Percentiles rank a stretch among this genome's conserved stretches.
Evolutionary conservation across 2,113 vertebrate genomes (phyloP).

Genomic region (Trichechus manatus): DNA sequence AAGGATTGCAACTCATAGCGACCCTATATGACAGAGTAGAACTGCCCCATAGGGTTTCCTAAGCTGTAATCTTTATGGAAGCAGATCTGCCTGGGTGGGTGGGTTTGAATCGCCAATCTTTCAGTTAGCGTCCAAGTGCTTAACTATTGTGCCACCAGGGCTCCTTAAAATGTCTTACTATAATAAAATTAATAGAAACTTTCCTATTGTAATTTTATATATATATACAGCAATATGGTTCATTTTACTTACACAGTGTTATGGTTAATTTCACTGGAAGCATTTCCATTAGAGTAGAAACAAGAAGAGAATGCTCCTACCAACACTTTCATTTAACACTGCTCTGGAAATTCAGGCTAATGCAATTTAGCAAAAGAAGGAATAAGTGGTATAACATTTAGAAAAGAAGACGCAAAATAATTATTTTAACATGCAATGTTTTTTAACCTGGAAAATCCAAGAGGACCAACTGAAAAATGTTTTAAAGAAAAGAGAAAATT

Average conservation of each 20-base stretch:
- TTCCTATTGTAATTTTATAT: neutral
- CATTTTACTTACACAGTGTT: neutral
- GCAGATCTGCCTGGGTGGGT: too few relatives aligned
- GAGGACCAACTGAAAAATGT: neutral
- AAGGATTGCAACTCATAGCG: neutral
- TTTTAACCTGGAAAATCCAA: constrained; percentile 51
- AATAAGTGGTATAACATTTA: neutral
- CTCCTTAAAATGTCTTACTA: neutral
- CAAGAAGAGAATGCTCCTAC: neutral
- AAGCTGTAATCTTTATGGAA: neutral
- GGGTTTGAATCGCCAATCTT: too few relatives aligned
- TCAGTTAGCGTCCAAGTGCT: too few relatives aligned
- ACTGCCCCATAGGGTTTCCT: neutral
- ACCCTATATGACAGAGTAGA: neutral
- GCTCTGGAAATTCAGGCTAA: neutral
- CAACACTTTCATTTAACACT: neutral
- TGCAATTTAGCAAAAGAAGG: neutral
- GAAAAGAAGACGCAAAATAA: neutral
- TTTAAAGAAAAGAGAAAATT: constrained; percentile 33
- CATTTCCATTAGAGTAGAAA: constrained; percentile 6
- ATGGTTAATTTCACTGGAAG: neutral
- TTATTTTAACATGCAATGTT: neutral
- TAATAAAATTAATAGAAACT: constrained; percentile 36
- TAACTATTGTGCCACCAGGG: too few relatives aligned
- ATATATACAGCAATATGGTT: neutral